These are phyloP conservation scores for Drosophila koepferae DNA, from an alignment of 2,888 invertebrate genomes.

Conservation along the genomic window DNA sequence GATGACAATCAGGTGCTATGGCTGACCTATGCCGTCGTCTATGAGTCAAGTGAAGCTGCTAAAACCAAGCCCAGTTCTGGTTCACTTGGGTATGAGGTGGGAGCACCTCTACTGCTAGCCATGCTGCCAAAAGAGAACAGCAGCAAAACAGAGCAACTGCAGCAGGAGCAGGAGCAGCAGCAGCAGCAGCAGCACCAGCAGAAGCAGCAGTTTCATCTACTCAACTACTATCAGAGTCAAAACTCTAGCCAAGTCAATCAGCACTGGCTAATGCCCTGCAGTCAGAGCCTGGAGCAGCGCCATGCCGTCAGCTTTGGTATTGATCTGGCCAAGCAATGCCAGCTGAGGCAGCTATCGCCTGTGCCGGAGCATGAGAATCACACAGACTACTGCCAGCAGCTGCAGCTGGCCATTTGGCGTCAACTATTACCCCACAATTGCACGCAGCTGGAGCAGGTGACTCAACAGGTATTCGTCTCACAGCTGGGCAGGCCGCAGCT, in stretches of 20 bases:
- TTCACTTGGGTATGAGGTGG: slow-evolving; percentile 79
- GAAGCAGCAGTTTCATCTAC: slow-evolving; percentile 16
- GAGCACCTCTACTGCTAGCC: slow-evolving; percentile 77
- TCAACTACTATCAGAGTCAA: slow-evolving; percentile 73
- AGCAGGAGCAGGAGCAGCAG: background rate
- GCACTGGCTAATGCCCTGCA: slow-evolving; percentile 57
- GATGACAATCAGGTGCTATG: slow-evolving; percentile 55
- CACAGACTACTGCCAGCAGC: slow-evolving; percentile 74
- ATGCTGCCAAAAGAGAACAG: slow-evolving; percentile 63
- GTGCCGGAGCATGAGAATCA: slow-evolving; percentile 63
- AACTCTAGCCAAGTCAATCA: slow-evolving; percentile 1
- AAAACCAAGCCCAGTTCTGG: slow-evolving; percentile 66
- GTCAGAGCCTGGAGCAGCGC: slow-evolving; percentile 2
- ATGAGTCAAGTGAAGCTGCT: slow-evolving; percentile 32
- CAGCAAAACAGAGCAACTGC: slow-evolving; percentile 38
- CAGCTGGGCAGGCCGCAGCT: slow-evolving; percentile 79
- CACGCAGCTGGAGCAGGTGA: slow-evolving; percentile 41
- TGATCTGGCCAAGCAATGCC: slow-evolving; percentile 75
- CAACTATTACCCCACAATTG: slow-evolving; percentile 58
- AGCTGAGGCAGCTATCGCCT: slow-evolving; percentile 55
- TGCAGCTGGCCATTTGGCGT: slow-evolving; percentile 71
- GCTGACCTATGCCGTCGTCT: slow-evolving; percentile 70
- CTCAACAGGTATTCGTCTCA: slow-evolving; percentile 68
- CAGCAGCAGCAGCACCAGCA: slow-evolving; percentile 13
- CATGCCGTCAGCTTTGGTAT: slow-evolving; percentile 78